Conservation (phyloP, 2,888 invertebrate genomes). For the Punctoribates punctum region DNA sequence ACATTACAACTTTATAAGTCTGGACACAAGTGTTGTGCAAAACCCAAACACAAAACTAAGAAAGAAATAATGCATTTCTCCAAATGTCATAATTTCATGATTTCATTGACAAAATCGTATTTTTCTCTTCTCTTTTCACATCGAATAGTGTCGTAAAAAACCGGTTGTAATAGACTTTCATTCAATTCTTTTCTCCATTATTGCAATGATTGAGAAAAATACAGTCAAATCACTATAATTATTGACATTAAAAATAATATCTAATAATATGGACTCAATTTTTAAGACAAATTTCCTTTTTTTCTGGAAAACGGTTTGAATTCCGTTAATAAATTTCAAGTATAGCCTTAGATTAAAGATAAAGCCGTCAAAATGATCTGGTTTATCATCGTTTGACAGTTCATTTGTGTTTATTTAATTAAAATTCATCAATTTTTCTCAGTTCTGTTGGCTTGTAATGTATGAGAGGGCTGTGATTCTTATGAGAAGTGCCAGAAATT, state of each 20-base stretch:
- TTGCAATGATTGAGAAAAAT: neutral
- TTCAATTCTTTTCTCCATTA: neutral
- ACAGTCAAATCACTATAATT: neutral
- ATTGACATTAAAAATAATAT: neutral
- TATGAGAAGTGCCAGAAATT: neutral
- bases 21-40: too few species aligned
- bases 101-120: constrained; percentile 1
- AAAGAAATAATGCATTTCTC: neutral
- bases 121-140: neutral
- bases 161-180: neutral
- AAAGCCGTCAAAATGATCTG: too few species aligned
- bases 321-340: too few species aligned
- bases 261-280: too few species aligned
- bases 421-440: neutral
- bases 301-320: too few species aligned
- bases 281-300: too few species aligned
- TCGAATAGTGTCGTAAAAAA: constrained; percentile 5
- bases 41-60: neutral
- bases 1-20: too few species aligned
- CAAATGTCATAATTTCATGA: neutral
- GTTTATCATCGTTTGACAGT: too few species aligned
- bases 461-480: neutral
- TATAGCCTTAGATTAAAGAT: too few species aligned
- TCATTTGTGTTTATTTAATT: too few species aligned
- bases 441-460: neutral